Conservation (phyloP, 2,797 vertebrate species). For the Phrynocephalus vlangalii region DNA sequence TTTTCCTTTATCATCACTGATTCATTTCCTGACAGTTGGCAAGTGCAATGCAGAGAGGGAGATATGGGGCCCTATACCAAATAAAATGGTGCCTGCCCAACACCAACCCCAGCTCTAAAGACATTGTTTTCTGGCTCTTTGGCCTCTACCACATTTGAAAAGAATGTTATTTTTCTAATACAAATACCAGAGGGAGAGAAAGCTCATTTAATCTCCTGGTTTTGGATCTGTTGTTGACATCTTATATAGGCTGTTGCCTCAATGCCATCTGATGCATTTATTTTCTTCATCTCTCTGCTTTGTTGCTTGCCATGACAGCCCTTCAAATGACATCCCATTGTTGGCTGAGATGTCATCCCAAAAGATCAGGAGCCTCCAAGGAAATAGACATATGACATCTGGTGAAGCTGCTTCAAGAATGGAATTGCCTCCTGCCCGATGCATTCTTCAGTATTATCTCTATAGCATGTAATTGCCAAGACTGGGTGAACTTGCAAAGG, state of each 20-base stretch:
- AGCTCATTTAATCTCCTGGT: background rate
- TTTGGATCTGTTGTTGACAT: background rate
- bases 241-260: background rate
- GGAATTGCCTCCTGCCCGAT: background rate
- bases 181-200: background rate
- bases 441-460: background rate
- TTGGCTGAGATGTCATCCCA: background rate
- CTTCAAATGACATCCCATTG: background rate
- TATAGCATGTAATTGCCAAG: background rate
- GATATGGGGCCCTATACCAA: background rate
- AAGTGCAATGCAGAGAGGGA: background rate
- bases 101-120: background rate
- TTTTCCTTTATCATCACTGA: background rate
- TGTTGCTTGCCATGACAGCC: background rate
- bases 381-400: background rate
- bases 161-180: background rate
- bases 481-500: background rate
- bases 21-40: background rate
- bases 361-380: background rate
- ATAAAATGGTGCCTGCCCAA: background rate
- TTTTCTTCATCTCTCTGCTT: background rate
- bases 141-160: background rate
- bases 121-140: background rate
- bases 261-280: background rate
- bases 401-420: background rate